phyloP scores from a whole-genome alignment of 2,797 vertebrate species.

The Labeo calbasu region DNA sequence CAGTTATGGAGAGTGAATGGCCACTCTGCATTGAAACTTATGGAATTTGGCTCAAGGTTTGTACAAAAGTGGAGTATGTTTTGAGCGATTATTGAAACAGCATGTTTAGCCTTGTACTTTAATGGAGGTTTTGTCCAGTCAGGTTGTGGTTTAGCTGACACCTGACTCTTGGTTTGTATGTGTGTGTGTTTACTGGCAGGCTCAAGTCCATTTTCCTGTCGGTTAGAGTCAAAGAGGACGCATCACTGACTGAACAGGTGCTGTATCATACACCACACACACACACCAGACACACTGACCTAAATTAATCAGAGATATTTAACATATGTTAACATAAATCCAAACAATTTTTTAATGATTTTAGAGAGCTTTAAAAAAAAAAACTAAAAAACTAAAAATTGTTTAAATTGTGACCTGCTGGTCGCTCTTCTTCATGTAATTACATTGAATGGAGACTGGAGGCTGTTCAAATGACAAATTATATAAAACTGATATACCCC shows the following conservation, averaged over 20 bases:
- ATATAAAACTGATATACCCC: too few species aligned
- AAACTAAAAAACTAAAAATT: too few species aligned
- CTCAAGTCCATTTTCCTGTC: slow-evolving; percentile 27
- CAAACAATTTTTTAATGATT: too few species aligned
- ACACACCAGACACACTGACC: slow-evolving; percentile 71
- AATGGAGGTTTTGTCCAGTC: slow-evolving; percentile 56
- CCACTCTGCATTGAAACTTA: background rate
- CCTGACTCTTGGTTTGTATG: slow-evolving; percentile 49
- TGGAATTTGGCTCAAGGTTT: slow-evolving; percentile 25
- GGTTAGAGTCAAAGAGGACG: background rate
- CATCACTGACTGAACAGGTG: slow-evolving; percentile 28
- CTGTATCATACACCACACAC: slow-evolving; percentile 14
- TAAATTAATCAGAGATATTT: slow-evolving; percentile 66
- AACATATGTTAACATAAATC: background rate
- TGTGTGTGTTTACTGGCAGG: slow-evolving; percentile 20
- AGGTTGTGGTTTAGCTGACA: slow-evolving; percentile 55
- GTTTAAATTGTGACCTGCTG: too few species aligned
- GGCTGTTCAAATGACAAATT: background rate
- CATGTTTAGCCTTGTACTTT: slow-evolving; percentile 38
- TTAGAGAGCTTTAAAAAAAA: background rate
- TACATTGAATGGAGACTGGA: background rate
- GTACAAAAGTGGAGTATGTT: background rate
- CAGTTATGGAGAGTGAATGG: slow-evolving; percentile 36
- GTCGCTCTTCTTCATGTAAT: background rate
- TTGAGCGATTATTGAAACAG: slow-evolving; percentile 23